phyloP scores from a whole-genome alignment of 2,888 invertebrate species.

The Blastobasis adustella region DNA sequence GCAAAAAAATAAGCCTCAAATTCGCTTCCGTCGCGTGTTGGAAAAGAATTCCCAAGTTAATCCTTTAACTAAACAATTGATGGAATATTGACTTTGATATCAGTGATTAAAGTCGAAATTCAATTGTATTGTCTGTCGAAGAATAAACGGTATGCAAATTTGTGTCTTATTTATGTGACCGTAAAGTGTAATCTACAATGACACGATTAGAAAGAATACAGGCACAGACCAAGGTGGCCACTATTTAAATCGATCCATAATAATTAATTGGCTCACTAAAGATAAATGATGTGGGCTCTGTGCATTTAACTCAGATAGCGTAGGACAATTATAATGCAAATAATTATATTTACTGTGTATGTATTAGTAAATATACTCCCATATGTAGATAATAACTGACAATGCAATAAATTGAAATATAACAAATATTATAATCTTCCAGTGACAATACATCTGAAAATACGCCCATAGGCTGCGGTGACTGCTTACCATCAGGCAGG shows the following conservation, averaged over 20 bases:
- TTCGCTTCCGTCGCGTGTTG: slow-evolving; percentile 3
- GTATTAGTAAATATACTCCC: too few relatives aligned
- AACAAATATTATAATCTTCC: too few relatives aligned
- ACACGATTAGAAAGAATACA: background rate
- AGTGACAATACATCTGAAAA: too few relatives aligned
- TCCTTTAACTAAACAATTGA: slow-evolving; percentile 18
- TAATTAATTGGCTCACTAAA: too few relatives aligned
- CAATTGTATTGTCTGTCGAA: slow-evolving; percentile 10
- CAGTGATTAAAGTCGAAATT: slow-evolving; percentile 17
- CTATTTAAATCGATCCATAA: too few relatives aligned
- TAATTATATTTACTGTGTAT: too few relatives aligned
- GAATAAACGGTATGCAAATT: slow-evolving; percentile 31
- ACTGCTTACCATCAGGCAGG: too few relatives aligned
- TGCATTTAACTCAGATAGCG: background rate
- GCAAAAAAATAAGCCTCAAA: slow-evolving; percentile 12
- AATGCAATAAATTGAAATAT: too few relatives aligned
- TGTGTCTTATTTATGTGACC: slow-evolving; percentile 17
- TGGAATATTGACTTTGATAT: slow-evolving; percentile 19
- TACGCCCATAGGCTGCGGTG: too few relatives aligned
- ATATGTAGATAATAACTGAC: too few relatives aligned
- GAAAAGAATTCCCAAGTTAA: slow-evolving; percentile 34
- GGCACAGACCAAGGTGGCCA: too few relatives aligned
- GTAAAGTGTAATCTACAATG: slow-evolving; percentile 21
- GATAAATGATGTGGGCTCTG: slow-evolving; percentile 7
- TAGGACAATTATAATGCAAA: too few relatives aligned